Evolutionary conservation across 2,113 vertebrate genomes (phyloP).

Genomic region (Tor tambroides): DNA sequence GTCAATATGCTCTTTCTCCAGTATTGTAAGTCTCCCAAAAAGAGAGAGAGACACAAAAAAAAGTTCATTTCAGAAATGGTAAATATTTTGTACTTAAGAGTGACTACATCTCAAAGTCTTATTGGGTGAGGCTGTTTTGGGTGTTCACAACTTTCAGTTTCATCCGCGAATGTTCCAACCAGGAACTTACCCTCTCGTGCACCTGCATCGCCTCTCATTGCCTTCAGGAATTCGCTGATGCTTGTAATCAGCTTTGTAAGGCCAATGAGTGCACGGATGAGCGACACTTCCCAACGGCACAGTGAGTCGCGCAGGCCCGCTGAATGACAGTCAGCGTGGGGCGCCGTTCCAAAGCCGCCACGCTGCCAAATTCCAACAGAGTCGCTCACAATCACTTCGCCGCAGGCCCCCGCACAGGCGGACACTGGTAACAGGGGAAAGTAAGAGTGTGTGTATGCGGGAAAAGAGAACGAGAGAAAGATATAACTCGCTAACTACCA

Average conservation of each 20-base stretch:
- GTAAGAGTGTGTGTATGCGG: conserved; percentile 1
- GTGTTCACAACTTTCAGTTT: conserved; percentile 4
- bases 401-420: conserved; percentile 77
- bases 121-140: background rate
- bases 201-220: conserved; percentile 87
- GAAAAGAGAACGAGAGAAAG: conserved; percentile 18
- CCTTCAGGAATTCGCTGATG: conserved; percentile 93
- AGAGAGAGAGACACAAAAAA: background rate
- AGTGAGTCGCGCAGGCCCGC: conserved; percentile 73
- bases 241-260: conserved; percentile 95
- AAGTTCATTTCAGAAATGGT: background rate
- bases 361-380: conserved; percentile 91
- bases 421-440: conserved; percentile 36
- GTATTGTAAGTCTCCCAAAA: background rate
- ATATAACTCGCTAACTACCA: background rate
- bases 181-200: conserved; percentile 81
- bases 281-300: conserved; percentile 86
- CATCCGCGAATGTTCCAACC: background rate
- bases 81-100: background rate
- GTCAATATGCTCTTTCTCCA: background rate
- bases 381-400: conserved; percentile 83
- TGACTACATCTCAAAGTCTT: background rate
- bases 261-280: conserved; percentile 89
- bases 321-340: conserved; percentile 89
- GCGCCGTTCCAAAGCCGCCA: conserved; percentile 80